Percentiles rank a stretch among this genome's conserved stretches.
Conservation (phyloP, 1,140 invertebrate genomes). For the Pomacea maculata region DNA sequence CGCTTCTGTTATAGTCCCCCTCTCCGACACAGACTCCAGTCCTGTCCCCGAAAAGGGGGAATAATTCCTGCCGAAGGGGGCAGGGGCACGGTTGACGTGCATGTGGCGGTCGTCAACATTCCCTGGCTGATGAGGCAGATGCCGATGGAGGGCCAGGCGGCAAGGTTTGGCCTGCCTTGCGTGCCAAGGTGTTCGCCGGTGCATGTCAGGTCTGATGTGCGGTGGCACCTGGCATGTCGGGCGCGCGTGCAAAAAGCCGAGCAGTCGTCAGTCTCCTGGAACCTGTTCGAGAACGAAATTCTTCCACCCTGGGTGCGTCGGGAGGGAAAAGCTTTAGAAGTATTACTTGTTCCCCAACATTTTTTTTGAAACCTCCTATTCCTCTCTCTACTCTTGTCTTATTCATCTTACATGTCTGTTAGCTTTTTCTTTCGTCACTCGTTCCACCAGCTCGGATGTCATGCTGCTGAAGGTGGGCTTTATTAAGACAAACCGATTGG, state of each 20-base stretch:
- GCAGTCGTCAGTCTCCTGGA: not conserved
- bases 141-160: too few species aligned
- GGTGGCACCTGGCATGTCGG: not conserved
- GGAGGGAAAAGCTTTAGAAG: not conserved
- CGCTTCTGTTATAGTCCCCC: too few species aligned
- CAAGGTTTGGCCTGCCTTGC: too few species aligned
- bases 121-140: too few species aligned
- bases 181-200: too few species aligned
- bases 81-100: too few species aligned
- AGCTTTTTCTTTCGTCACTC: not conserved
- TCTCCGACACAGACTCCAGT: too few species aligned
- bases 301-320: not conserved
- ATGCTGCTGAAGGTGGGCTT: too few species aligned
- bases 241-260: not conserved
- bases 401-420: not conserved
- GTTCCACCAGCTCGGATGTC: not conserved
- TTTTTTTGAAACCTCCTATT: not conserved
- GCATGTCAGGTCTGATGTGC: too few species aligned
- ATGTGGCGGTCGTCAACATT: too few species aligned
- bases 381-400: not conserved
- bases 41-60: too few species aligned
- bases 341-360: not conserved
- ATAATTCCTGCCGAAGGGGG: too few species aligned
- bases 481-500: not conserved
- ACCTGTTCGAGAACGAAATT: not conserved